These are phyloP conservation scores for Orchestes rusci DNA, from an alignment of 2,888 invertebrate species.

Conservation along the genomic window DNA sequence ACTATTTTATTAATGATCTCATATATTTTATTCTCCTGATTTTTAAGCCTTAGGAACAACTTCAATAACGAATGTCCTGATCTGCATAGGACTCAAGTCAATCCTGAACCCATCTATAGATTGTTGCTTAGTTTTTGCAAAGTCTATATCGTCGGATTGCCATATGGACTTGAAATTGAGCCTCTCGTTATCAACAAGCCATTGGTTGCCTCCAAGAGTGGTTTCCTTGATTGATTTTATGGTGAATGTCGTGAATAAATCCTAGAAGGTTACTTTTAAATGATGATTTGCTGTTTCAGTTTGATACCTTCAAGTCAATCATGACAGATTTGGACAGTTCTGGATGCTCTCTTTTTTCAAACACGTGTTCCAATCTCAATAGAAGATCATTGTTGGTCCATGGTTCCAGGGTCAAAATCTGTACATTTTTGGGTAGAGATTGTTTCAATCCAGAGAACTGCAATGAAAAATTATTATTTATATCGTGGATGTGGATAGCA, in stretches of 20 bases:
- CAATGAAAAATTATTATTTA: too few species aligned
- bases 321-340: conserved; percentile 41
- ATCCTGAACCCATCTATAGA: conserved; percentile 42
- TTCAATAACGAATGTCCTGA: conserved; percentile 50
- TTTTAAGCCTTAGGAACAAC: background rate
- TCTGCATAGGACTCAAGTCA: conserved; percentile 61
- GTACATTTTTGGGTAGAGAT: conserved; percentile 50
- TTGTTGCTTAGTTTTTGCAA: background rate
- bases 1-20: too few species aligned
- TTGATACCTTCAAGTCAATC: conserved; percentile 47
- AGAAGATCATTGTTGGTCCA: conserved; percentile 48
- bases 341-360: conserved; percentile 46
- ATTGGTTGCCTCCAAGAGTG: conserved; percentile 62
- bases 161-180: conserved; percentile 25
- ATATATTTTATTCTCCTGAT: too few species aligned
- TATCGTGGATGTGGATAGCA: too few species aligned
- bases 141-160: conserved; percentile 8
- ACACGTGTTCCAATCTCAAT: conserved; percentile 53
- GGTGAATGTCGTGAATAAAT: conserved; percentile 52
- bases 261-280: conserved; percentile 32
- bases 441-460: conserved; percentile 27
- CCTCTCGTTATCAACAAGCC: conserved; percentile 46
- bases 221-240: conserved; percentile 56
- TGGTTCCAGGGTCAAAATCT: conserved; percentile 54
- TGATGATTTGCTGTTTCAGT: background rate